Evolutionary conservation across 2,113 vertebrate species (phyloP).

Genomic region (Trinectes maculatus): DNA sequence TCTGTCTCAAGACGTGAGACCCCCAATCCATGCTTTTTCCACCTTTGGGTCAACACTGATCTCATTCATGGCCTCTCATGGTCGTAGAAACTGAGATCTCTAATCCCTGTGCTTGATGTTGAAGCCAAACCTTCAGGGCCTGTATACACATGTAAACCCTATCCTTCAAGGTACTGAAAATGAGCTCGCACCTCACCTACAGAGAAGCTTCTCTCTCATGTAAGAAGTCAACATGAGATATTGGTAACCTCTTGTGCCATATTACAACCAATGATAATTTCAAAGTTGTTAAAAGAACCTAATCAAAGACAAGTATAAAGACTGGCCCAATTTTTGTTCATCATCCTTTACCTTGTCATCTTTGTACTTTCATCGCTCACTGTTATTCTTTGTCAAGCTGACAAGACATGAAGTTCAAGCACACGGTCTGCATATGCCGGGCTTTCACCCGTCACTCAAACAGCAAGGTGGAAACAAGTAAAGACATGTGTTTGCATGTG

Average conservation of each 20-base stretch:
- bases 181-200: background rate
- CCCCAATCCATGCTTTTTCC: background rate
- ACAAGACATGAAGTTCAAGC: slow-evolving; percentile 30
- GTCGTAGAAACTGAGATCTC: background rate
- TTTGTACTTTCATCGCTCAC: background rate
- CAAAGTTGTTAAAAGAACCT: background rate
- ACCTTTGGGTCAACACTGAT: background rate
- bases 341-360: background rate
- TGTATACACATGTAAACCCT: slow-evolving; percentile 14
- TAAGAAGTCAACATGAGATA: background rate
- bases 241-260: background rate
- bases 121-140: slow-evolving; percentile 32
- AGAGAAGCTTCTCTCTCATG: background rate
- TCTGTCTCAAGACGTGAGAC: background rate
- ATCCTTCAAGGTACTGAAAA: slow-evolving; percentile 11
- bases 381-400: background rate
- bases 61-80: background rate
- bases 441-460: slow-evolving; percentile 1
- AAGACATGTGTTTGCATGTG: slow-evolving; percentile 26
- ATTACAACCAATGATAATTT: slow-evolving; percentile 7
- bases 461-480: slow-evolving; percentile 19
- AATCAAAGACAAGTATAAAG: background rate
- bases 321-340: slow-evolving; percentile 4
- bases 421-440: background rate
- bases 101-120: slow-evolving; percentile 12